phyloP scores from a whole-genome alignment of 1,140 invertebrate species.

The Drosophila rhopaloa region DNA sequence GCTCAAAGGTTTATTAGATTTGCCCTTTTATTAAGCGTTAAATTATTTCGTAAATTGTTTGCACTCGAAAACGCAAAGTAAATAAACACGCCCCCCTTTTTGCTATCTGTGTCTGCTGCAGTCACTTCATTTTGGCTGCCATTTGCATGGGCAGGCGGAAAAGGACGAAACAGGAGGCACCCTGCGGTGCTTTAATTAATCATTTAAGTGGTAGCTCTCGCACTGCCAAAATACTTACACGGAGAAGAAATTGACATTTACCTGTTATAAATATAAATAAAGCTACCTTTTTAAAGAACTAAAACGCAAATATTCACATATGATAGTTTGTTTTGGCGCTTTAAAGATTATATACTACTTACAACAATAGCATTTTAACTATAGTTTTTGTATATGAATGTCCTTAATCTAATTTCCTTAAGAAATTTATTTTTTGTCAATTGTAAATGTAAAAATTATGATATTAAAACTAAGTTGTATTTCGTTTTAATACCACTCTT shows the following conservation, averaged over 20 bases:
- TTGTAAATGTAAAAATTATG: no score
- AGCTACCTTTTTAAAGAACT: no score
- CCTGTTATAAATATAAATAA: not conserved
- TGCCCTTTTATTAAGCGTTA: slow-evolving; percentile 81
- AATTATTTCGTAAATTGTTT: slow-evolving; percentile 82
- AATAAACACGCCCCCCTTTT: slow-evolving; percentile 56
- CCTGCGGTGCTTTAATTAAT: slow-evolving; percentile 78
- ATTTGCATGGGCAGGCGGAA: slow-evolving; percentile 63
- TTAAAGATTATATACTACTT: no score
- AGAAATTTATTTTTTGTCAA: no score
- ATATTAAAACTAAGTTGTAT: no score
- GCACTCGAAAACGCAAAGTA: slow-evolving; percentile 64
- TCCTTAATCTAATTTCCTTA: no score
- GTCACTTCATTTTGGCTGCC: slow-evolving; percentile 75
- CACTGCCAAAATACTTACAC: slow-evolving; percentile 67
- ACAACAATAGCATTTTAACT: no score
- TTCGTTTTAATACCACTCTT: not conserved
- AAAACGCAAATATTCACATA: no score
- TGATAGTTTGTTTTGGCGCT: no score
- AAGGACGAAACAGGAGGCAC: slow-evolving; percentile 31
- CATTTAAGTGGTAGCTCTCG: slow-evolving; percentile 62
- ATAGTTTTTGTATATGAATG: no score
- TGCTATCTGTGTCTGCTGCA: slow-evolving; percentile 38
- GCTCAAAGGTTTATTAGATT: slow-evolving; percentile 83
- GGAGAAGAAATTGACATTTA: not conserved